Evolutionary conservation across 2,888 invertebrate species (phyloP).

Genomic region (Oxycera nigricornis): DNA sequence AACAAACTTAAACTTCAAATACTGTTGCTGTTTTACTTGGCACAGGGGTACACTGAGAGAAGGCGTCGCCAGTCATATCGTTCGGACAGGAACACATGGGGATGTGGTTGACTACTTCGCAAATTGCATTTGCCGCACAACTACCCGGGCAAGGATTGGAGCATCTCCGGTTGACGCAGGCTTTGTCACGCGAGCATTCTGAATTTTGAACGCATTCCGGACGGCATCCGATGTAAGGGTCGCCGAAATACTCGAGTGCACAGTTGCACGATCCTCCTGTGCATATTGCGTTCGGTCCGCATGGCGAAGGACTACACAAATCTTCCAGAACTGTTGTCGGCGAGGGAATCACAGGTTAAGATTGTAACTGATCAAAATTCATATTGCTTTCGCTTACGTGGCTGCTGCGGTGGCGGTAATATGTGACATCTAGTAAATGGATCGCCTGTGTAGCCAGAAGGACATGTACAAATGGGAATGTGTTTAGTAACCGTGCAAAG

Average conservation of each 20-base stretch:
- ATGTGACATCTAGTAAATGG: conserved; percentile 68
- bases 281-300: conserved; percentile 70
- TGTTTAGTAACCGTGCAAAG: conserved; percentile 79
- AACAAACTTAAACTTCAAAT: no score
- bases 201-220: conserved; percentile 75
- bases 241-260: conserved; percentile 69
- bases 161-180: conserved; percentile 75
- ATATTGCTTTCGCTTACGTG: conserved; percentile 43
- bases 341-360: conserved; percentile 30
- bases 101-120: conserved; percentile 79
- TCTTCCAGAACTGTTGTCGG: conserved; percentile 58
- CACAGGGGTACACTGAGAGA: conserved; percentile 70
- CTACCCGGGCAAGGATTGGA: conserved; percentile 79
- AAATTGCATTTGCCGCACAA: conserved; percentile 77
- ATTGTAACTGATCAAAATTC: neutral
- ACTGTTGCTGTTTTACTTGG: no score
- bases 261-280: conserved; percentile 72
- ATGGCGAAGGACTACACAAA: conserved; percentile 72
- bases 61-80: conserved; percentile 73
- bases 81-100: conserved; percentile 77
- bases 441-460: conserved; percentile 65
- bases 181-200: conserved; percentile 73
- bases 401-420: conserved; percentile 56
- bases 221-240: conserved; percentile 74
- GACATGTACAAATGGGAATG: conserved; percentile 72